Evolutionary conservation across 2,888 invertebrate genomes (phyloP).

Genomic region (Eupithecia subumbrata): DNA sequence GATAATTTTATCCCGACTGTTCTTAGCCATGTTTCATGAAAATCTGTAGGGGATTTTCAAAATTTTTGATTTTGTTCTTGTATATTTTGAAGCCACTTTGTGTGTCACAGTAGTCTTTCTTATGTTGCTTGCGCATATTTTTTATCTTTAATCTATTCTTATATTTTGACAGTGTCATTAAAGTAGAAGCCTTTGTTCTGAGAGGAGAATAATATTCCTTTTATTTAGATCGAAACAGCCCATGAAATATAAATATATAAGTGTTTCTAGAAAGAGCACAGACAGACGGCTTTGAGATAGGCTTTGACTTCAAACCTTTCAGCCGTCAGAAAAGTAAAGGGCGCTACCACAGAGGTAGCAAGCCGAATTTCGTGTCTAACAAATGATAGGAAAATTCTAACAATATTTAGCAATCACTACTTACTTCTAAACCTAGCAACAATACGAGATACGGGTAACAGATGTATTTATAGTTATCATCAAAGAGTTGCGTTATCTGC

Average conservation of each 20-base stretch:
- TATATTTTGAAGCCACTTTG: too few species aligned
- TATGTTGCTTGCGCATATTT: too few species aligned
- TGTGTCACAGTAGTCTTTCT: too few species aligned
- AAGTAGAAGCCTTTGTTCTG: neutral
- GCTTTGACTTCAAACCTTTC: neutral
- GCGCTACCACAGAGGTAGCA: neutral
- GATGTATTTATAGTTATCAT: neutral
- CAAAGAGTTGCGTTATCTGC: neutral
- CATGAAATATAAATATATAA: neutral
- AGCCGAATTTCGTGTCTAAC: slow-evolving; percentile 22
- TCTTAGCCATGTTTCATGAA: too few species aligned
- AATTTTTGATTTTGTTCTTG: too few species aligned
- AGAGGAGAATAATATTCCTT: neutral
- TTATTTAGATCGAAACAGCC: slow-evolving; percentile 1
- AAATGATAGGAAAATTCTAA: too few species aligned
- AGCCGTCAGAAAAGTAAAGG: neutral
- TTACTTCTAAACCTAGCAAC: neutral
- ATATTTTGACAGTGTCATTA: neutral
- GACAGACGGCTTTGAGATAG: neutral
- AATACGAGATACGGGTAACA: too few species aligned
- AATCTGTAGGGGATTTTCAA: too few species aligned
- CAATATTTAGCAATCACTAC: neutral
- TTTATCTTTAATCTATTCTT: neutral
- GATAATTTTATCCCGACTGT: too few species aligned
- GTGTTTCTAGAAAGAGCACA: neutral